phyloP scores from a whole-genome alignment of 2,113 vertebrate species.

The Protomyctophum bolini region DNA sequence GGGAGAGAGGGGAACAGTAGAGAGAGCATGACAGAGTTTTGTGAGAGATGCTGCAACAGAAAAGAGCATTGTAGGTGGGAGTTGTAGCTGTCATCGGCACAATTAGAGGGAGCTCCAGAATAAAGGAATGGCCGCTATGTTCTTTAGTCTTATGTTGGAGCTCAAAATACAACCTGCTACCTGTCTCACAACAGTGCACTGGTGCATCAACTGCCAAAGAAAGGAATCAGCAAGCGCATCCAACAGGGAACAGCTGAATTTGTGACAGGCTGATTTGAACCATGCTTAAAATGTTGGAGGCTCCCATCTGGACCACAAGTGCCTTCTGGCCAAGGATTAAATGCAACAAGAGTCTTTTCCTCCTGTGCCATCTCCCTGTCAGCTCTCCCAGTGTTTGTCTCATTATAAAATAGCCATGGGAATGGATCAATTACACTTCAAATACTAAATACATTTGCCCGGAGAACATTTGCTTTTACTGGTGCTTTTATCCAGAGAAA shows the following conservation, averaged over 20 bases:
- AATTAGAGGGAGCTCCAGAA: constrained; percentile 21
- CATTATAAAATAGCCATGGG: too few relatives aligned
- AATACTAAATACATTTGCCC: too few relatives aligned
- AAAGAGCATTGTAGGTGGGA: constrained; percentile 15
- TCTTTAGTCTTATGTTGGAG: constrained; percentile 16
- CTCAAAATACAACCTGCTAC: constrained; percentile 6
- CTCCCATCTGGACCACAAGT: too few relatives aligned
- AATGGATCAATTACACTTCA: too few relatives aligned
- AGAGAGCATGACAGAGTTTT: background rate
- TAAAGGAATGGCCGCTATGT: constrained; percentile 16
- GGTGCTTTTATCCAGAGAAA: too few relatives aligned
- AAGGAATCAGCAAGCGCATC: constrained; percentile 30
- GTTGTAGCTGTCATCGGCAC: constrained; percentile 32
- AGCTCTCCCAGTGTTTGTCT: too few relatives aligned
- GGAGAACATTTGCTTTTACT: too few relatives aligned
- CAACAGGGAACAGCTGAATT: constrained; percentile 32
- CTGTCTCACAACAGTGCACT: constrained; percentile 31
- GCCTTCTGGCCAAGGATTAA: too few relatives aligned
- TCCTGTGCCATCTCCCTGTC: too few relatives aligned
- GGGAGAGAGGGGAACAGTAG: background rate
- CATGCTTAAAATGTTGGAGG: background rate
- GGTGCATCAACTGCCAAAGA: constrained; percentile 35
- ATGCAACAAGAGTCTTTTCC: too few relatives aligned
- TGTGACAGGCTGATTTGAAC: constrained; percentile 21
- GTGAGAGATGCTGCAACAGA: constrained; percentile 20